A percentile compares a stretch with the other conserved stretches of the same genome.
phyloP scores from a whole-genome alignment of 2,888 invertebrate species.

The Leptopilina myrica region DNA sequence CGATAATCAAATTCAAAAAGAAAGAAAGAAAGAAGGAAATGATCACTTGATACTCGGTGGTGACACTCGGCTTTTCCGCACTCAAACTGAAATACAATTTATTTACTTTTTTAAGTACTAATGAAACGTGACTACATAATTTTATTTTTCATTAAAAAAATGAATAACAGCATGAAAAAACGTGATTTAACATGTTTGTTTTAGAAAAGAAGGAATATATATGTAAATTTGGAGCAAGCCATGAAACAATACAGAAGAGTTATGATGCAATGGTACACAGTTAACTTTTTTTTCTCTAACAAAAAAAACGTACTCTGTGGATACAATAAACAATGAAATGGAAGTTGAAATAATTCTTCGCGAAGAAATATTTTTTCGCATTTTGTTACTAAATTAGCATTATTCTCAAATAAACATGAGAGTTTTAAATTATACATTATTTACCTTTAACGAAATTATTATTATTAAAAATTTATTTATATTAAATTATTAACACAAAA shows the following conservation, averaged over 20 bases:
- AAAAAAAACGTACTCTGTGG: not conserved
- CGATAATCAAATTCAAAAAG: not conserved
- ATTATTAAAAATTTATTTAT: no score
- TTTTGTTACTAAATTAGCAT: not conserved
- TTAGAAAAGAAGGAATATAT: conserved; percentile 1
- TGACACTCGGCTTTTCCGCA: no score
- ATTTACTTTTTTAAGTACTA: no score
- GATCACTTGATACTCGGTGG: no score
- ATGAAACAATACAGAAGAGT: conserved; percentile 12
- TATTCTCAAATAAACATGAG: no score
- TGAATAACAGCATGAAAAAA: not conserved
- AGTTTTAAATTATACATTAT: no score
- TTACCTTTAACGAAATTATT: no score
- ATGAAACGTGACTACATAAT: no score
- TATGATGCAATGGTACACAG: conserved; percentile 7
- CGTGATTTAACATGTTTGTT: conserved; percentile 11
- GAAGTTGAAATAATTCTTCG: not conserved
- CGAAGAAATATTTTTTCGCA: not conserved
- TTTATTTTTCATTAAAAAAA: no score
- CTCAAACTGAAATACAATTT: no score
- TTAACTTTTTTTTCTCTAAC: not conserved
- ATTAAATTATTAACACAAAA: no score
- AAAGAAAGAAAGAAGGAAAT: not conserved
- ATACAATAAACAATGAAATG: conserved; percentile 1
- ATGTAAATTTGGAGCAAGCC: not conserved